Conservation (phyloP, 2,888 invertebrate genomes). For the Pardosa pseudoannulata region DNA sequence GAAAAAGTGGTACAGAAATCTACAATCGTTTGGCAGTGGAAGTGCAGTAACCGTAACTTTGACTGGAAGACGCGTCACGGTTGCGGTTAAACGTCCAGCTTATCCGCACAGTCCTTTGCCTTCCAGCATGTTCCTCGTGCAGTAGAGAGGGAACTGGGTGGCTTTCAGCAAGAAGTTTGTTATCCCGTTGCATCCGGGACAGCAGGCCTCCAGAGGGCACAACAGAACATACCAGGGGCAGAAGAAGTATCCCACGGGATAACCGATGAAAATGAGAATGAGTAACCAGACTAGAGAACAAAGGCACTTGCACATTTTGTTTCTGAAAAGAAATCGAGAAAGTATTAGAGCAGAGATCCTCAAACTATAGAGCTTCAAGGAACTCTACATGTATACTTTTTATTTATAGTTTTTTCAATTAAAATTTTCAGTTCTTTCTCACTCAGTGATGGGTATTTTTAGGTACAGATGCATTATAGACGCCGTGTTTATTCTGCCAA, state of each 20-base stretch:
- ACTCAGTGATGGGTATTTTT: too few relatives aligned
- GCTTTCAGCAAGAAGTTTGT: conserved; percentile 76
- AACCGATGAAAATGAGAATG: conserved; percentile 76
- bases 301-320: conserved; percentile 70
- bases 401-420: too few relatives aligned
- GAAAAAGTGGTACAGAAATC: too few relatives aligned
- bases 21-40: too few relatives aligned
- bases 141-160: conserved; percentile 77
- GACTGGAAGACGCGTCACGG: too few relatives aligned
- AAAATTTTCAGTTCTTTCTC: too few relatives aligned
- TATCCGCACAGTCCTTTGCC: conserved; percentile 41
- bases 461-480: too few relatives aligned
- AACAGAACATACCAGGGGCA: conserved; percentile 77
- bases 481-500: too few relatives aligned
- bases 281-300: conserved; percentile 77
- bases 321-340: neutral
- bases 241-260: conserved; percentile 77
- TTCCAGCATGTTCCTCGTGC: conserved; percentile 76
- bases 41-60: too few relatives aligned
- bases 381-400: too few relatives aligned
- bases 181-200: conserved; percentile 74
- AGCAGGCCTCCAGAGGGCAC: conserved; percentile 76
- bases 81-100: neutral
- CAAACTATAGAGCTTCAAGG: too few relatives aligned
- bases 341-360: too few relatives aligned